These are phyloP conservation scores for Polypterus bichir DNA, from an alignment of 2,113 vertebrate genomes.

Conservation along the genomic window DNA sequence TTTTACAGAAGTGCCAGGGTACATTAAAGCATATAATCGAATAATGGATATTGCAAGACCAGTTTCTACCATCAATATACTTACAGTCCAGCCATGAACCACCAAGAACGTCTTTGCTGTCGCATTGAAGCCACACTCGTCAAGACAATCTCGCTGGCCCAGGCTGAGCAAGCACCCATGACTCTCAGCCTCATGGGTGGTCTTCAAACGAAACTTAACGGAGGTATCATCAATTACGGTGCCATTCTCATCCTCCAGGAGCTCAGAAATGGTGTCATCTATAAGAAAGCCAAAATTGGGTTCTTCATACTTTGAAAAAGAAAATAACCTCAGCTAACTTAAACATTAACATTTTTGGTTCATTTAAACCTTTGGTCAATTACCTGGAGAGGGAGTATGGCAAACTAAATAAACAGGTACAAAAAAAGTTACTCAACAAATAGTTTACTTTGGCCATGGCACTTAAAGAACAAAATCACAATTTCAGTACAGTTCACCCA, in stretches of 20 bases:
- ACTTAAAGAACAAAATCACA: too few relatives aligned
- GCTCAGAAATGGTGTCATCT: constrained; percentile 22
- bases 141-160: constrained; percentile 36
- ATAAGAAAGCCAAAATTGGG: constrained; percentile 8
- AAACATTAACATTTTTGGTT: not conserved
- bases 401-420: not conserved
- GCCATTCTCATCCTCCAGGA: constrained; percentile 9
- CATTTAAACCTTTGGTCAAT: not conserved
- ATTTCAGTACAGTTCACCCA: too few relatives aligned
- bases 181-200: constrained; percentile 41
- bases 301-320: not conserved
- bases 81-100: constrained; percentile 91
- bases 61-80: constrained; percentile 3
- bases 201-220: constrained; percentile 62
- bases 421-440: not conserved
- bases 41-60: too few relatives aligned
- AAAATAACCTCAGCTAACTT: not conserved
- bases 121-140: constrained; percentile 69
- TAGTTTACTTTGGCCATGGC: too few relatives aligned
- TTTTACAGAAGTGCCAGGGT: too few relatives aligned
- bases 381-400: not conserved
- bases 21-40: too few relatives aligned
- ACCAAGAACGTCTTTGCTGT: constrained; percentile 81
- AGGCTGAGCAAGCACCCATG: constrained; percentile 59
- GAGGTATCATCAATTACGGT: not conserved